Base-by-base conservation (phyloP, 2,888 invertebrate genomes). In the Drosophila austrosaltans region DNA sequence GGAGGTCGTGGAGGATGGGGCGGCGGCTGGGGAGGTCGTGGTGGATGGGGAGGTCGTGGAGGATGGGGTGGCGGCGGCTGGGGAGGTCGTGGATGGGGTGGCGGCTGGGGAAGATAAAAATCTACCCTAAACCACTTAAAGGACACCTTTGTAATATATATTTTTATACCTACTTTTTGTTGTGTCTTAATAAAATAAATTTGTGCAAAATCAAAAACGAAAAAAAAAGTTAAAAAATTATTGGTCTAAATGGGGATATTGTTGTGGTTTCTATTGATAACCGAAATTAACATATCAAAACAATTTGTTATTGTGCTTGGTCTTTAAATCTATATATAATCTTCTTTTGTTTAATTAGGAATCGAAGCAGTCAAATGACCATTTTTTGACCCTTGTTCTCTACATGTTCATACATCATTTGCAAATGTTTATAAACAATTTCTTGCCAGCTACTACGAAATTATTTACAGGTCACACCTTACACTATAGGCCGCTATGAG, bases 41-140 rank as follows among this genome's bases (percentile, higher is more conserved):
- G 64, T 42, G 56, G 72, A n/a, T 53, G 56, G 1, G 69, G 77
- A 5, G 54, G 60, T 12, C 54, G 69, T 0, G 40, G 69, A 0
- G 39, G 48, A 2, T 53, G 63, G 0, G 56, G 63, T 0, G 53
- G 66, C 3, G 66, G 78, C 12, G 53, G 39, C 2, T 65, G 60
- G 6, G 66, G 76, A 0, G 66, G 76, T 0, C 58, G 58, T 1
- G 70, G 82, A 4, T 62, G 63, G 7, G 72, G 75, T 1, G 59
- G 67, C 3, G 75, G 75, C 2, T 60, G 69, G 57, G 40, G 40
- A 3, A 2, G n/a, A 7, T 39, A n/a, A n/a, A 12, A 40, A 40
- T n/a, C 40, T 22, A 4, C 10, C 1, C 22, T 22, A 22, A 4
- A 2, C 8, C 2, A 36, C 8, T 22, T 10, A 0, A 8, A 20